Base-by-base conservation (phyloP, 1,140 invertebrate species). In the Teleopsis dalmanni region DNA sequence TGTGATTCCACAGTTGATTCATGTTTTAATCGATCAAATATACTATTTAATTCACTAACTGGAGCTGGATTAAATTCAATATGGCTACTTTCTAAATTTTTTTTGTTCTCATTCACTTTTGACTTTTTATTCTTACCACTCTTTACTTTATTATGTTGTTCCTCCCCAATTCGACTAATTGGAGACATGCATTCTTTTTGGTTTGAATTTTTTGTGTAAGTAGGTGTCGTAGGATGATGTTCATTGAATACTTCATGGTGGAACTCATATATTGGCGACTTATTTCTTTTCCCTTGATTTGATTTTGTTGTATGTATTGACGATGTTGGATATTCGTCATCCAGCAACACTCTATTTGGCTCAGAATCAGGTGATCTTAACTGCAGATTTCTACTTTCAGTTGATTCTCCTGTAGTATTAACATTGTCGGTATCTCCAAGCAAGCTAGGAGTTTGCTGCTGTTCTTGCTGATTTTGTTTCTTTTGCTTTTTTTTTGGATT, bases 21-120 rank as follows among this genome's bases (percentile, higher is more conserved):
- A 46, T 51, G 45, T 46, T 44, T 35, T 4, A 51, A 25, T 29
- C 34, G 25, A 27, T 51, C 49, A 21, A 51, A 51, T 6, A 51
- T 38, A 31, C 41, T 38, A 33, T 41, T 51, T 1, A 51, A 18
- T 16, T 51, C 36, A 18, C 31, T 13, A 9, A 34, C n/a, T 4
- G 49, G 44, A 11, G 49, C 43, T 13, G 25, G 25, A 22, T 22
- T 25, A 19, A 44, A 27, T 27, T 27, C 13, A 27, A 44, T 9
- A 5, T 35, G 33, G 16, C 48, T 38, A 13, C 48, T 37, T n/a
- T 50, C 44, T 10, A 51, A 42, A 1, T 44, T 34, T 35, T n/a
- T 34, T 33, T 21, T 33, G 16, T 11, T 45, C 18, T 23, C 22
- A 19, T 40, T n/a, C 23, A 21, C 8, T 21, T 40, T 38, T 38